Conservation (phyloP, 2,113 vertebrate genomes). For the Dolichallabes microphthalmus region DNA sequence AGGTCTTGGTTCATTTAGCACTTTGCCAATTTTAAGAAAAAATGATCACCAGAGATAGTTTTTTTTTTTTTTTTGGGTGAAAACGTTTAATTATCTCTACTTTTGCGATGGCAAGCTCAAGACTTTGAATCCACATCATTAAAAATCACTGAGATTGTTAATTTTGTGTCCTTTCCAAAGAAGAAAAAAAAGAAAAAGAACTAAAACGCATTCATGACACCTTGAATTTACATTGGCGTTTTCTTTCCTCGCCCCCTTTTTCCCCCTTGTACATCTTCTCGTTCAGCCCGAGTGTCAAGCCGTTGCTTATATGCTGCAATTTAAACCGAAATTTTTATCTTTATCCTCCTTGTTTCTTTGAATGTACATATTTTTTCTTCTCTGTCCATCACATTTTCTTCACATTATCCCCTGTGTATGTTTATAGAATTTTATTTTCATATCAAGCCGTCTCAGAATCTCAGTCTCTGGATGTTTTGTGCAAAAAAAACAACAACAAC, state of each 20-base stretch:
- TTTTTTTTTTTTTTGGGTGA: slow-evolving; percentile 3
- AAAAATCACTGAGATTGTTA: slow-evolving; percentile 12
- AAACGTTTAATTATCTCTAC: slow-evolving; percentile 10
- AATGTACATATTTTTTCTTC: slow-evolving; percentile 88
- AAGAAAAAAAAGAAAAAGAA: not conserved
- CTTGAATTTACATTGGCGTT: not conserved
- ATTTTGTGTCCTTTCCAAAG: slow-evolving; percentile 65
- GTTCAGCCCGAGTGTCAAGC: slow-evolving; percentile 55
- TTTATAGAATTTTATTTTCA: slow-evolving; percentile 90
- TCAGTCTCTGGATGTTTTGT: slow-evolving; percentile 71
- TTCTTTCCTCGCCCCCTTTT: not conserved
- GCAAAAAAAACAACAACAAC: slow-evolving; percentile 62
- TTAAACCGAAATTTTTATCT: slow-evolving; percentile 69
- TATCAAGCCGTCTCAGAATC: slow-evolving; percentile 87
- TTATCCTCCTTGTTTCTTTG: slow-evolving; percentile 57
- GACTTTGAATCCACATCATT: not conserved
- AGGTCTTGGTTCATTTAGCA: slow-evolving; percentile 23
- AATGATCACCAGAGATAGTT: slow-evolving; percentile 2
- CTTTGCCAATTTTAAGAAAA: slow-evolving; percentile 10
- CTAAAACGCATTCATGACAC: not conserved
- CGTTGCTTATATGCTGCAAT: slow-evolving; percentile 73
- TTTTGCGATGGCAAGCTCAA: slow-evolving; percentile 20
- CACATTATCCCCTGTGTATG: slow-evolving; percentile 90
- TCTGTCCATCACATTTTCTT: slow-evolving; percentile 78
- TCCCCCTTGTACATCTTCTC: slow-evolving; percentile 45